Evolutionary conservation across 2,113 vertebrate species (phyloP).

Genomic region (Cochlearius cochlearius): DNA sequence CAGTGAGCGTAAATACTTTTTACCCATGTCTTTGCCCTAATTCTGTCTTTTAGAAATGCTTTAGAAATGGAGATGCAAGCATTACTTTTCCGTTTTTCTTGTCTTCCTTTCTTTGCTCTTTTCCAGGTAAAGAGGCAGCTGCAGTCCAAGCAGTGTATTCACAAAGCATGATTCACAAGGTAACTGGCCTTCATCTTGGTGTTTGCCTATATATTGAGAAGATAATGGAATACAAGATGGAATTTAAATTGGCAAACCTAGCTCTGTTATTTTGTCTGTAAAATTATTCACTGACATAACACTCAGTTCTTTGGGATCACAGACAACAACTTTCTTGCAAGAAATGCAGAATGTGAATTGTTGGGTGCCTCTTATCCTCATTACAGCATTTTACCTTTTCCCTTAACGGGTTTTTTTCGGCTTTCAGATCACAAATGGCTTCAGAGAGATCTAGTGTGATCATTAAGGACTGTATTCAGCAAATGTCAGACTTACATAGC

Average conservation of each 20-base stretch:
- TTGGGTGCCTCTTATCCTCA: background rate
- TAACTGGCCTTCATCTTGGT: slow-evolving; percentile 1
- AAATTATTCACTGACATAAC: slow-evolving; percentile 11
- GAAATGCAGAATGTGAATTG: background rate
- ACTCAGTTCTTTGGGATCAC: background rate
- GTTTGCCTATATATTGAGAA: background rate
- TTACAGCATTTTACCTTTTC: background rate
- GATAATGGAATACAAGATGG: background rate
- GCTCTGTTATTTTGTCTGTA: background rate
- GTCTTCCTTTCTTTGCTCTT: background rate
- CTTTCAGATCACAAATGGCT: slow-evolving; percentile 24
- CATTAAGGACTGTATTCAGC: slow-evolving; percentile 27
- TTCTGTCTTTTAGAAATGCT: slow-evolving; percentile 1
- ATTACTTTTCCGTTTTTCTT: background rate
- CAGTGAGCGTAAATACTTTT: background rate
- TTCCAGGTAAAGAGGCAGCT: background rate
- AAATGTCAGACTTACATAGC: slow-evolving; percentile 9
- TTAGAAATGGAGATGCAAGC: slow-evolving; percentile 11
- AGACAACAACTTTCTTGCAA: background rate
- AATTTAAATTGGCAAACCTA: slow-evolving; percentile 28
- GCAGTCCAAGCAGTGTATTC: background rate
- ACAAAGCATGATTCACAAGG: background rate
- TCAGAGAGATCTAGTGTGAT: slow-evolving; percentile 19
- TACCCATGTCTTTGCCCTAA: background rate
- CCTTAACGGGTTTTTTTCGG: background rate